Evolutionary conservation across 2,797 vertebrate species (phyloP).

Genomic region (Dendrocincla tyrannina): DNA sequence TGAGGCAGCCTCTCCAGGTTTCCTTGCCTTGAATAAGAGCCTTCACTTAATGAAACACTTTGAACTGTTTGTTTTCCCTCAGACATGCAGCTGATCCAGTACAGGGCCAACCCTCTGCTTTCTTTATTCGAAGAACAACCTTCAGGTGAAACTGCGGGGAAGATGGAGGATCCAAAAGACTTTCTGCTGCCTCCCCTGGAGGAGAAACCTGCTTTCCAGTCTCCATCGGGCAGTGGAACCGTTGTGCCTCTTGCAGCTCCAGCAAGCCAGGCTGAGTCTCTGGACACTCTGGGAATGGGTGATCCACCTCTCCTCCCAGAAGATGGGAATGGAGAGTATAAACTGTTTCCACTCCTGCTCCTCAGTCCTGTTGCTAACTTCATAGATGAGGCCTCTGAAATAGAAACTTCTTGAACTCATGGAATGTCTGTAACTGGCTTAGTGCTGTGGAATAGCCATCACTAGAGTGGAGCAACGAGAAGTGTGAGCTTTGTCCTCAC

Average conservation of each 20-base stretch:
- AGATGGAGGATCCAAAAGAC: slow-evolving; percentile 3
- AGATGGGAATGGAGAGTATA: slow-evolving; percentile 54
- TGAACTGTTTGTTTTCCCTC: slow-evolving; percentile 11
- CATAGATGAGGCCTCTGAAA: slow-evolving; percentile 68
- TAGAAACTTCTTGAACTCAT: slow-evolving; percentile 56
- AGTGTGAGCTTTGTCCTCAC: not conserved
- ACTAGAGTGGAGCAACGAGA: not conserved
- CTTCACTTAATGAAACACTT: not conserved
- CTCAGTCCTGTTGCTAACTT: slow-evolving; percentile 68
- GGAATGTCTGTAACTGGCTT: not conserved
- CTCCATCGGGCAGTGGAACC: not conserved
- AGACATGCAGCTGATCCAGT: slow-evolving; percentile 72
- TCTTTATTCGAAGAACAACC: slow-evolving; percentile 60
- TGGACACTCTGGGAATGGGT: slow-evolving; percentile 32
- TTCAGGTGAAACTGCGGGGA: slow-evolving; percentile 19
- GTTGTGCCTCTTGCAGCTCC: not conserved
- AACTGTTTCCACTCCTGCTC: slow-evolving; percentile 61
- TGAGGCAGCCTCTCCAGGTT: not conserved
- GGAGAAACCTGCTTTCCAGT: not conserved
- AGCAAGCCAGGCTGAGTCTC: slow-evolving; percentile 8
- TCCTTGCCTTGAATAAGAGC: not conserved
- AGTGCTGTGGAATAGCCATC: not conserved
- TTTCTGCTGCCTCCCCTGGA: slow-evolving; percentile 18
- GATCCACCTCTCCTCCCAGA: slow-evolving; percentile 33
- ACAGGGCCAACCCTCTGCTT: slow-evolving; percentile 59